Evolutionary conservation across 2,888 invertebrate genomes (phyloP).

Genomic region (Drosophila gaucha): DNA sequence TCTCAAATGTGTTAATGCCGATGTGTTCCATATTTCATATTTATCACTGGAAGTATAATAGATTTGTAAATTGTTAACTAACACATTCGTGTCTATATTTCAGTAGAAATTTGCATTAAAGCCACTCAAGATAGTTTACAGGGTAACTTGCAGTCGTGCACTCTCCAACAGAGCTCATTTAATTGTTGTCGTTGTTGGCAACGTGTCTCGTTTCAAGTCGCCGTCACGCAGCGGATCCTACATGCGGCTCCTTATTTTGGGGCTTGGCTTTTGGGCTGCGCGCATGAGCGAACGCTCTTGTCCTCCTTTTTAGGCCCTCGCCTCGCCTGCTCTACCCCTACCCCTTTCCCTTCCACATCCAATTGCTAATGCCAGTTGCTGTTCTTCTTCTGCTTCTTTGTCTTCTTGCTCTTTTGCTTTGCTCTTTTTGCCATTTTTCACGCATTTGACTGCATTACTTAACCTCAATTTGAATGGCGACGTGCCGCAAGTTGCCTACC

Average conservation of each 20-base stretch:
- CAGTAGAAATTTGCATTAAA: neutral
- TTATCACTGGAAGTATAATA: no score
- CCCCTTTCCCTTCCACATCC: neutral
- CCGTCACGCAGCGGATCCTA: slow-evolving; percentile 74
- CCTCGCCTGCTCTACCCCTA: neutral
- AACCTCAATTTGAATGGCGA: slow-evolving; percentile 79
- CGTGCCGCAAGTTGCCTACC: slow-evolving; percentile 58
- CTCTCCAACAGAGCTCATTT: neutral
- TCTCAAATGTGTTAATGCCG: no score
- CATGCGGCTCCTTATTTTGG: slow-evolving; percentile 38
- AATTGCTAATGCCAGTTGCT: slow-evolving; percentile 23
- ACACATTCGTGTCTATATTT: neutral
- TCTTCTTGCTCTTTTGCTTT: slow-evolving; percentile 7
- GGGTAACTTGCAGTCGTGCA: neutral
- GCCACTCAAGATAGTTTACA: neutral
- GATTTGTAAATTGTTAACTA: no score
- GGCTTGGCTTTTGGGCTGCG: slow-evolving; percentile 34
- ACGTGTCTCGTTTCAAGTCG: slow-evolving; percentile 69
- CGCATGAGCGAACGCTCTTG: slow-evolving; percentile 48
- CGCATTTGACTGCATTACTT: slow-evolving; percentile 78
- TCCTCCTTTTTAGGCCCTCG: slow-evolving; percentile 37
- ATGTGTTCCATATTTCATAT: no score
- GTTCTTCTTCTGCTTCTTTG: slow-evolving; percentile 5
- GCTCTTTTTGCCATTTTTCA: slow-evolving; percentile 69
- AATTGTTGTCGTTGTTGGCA: slow-evolving; percentile 32